Evolutionary conservation across 2,888 invertebrate species (phyloP), one percentile per base, ranked within the genome.

Genomic region (Candidula unifasciata): DNA sequence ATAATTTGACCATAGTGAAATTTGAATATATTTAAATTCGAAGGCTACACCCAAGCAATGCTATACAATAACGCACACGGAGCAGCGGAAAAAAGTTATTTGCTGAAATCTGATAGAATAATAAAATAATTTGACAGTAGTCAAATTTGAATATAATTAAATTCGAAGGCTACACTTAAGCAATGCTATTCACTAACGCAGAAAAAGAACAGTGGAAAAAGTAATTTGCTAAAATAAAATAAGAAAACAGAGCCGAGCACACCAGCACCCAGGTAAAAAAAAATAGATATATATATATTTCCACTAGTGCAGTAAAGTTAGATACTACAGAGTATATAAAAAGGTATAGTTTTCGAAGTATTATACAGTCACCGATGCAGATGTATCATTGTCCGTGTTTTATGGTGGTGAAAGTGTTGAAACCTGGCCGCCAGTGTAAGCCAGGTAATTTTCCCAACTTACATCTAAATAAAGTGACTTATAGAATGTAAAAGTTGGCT

Each of bases 191-290:
- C 60, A 74, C 30, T 74, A 60, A 57, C 18, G 64, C 5, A 80
- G 18, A 54, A 33, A n/a, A 30, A 80, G 35, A 80, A 44, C 69
- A 57, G 71, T 30, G 69, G 57, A 57, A 71, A 44, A 71, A 24
- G 74, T 35, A 64, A 35, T 64, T 37, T n/a, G 37, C 44, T 37
- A 21, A 33, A 33, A 37, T n/a, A 27, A 27, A n/a, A 27, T 3
- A 27, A 68, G 37, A 37, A 80, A 64, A 35, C 73, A 44, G 73
- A 74, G 71, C 71, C 73, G 81, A 81, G 82, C 82, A 82, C 82
- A 82, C 73, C 82, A 73, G 73, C 74, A 82, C 73, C 82, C 73
- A 13, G 44, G 74, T 44, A 13, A 18, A 35, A 24, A 37, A 30
- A 3, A 37, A n/a, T 24, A 74, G 10, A 74, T 30, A n/a, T 35